Evolutionary conservation across 2,113 vertebrate species (phyloP).

Genomic region (Plecotus auritus): DNA sequence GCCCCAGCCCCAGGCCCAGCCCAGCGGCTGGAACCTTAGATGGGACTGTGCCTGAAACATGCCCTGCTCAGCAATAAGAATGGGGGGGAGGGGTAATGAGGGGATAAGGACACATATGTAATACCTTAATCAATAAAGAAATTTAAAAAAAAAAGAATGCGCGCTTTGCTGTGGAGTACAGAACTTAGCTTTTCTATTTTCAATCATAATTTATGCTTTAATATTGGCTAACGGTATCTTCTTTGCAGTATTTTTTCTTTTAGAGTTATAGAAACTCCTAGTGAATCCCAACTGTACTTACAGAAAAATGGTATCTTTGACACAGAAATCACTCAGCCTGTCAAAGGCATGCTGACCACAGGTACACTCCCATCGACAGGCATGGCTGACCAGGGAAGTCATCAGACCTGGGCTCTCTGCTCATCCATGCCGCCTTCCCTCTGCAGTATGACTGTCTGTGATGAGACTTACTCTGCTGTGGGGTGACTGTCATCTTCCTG

Average conservation of each 20-base stretch:
- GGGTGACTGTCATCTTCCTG: background rate
- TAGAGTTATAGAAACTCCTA: background rate
- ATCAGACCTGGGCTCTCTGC: background rate
- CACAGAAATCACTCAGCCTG: background rate
- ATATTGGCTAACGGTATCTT: background rate
- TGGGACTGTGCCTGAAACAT: background rate
- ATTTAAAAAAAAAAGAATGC: background rate
- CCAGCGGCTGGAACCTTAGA: background rate
- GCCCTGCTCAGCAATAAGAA: background rate
- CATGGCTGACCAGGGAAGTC: background rate
- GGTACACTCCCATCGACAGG: background rate
- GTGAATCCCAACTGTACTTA: background rate
- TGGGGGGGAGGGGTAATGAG: no score
- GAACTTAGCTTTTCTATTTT: background rate
- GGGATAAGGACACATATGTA: no score
- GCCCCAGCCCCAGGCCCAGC: no score
- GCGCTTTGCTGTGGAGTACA: background rate
- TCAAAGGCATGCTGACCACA: fast-evolving
- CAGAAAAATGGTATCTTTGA: background rate
- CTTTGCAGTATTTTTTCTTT: background rate
- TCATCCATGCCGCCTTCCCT: background rate
- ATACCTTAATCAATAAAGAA: no score
- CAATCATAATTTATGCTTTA: background rate
- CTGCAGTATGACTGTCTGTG: background rate
- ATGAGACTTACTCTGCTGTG: background rate